These are phyloP conservation scores for Eufriesea mexicana DNA, from an alignment of 1,140 invertebrate genomes.

Conservation along the genomic window DNA sequence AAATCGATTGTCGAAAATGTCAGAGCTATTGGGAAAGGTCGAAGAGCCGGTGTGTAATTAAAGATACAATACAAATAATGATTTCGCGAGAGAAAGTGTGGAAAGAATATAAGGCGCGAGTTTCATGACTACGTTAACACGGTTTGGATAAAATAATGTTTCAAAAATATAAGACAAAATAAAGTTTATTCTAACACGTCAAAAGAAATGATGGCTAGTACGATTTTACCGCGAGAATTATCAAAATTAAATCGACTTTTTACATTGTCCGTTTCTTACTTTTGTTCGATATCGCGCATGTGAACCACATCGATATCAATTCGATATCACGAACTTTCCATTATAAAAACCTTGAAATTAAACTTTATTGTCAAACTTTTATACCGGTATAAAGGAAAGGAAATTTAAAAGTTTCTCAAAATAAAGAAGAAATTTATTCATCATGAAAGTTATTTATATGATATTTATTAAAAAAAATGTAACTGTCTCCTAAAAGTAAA, in stretches of 20 bases:
- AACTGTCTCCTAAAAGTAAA: no score
- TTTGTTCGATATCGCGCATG: background rate
- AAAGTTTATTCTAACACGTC: background rate
- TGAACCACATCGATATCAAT: background rate
- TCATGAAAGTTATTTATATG: background rate
- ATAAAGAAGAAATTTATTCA: background rate
- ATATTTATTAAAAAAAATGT: background rate
- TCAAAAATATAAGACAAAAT: background rate
- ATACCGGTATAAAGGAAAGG: background rate
- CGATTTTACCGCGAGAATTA: background rate
- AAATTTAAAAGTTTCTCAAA: background rate
- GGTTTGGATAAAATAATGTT: background rate
- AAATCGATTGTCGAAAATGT: slow-evolving; percentile 20
- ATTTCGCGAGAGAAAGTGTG: background rate
- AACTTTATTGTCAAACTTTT: background rate
- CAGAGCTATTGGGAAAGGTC: slow-evolving; percentile 19
- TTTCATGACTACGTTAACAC: background rate
- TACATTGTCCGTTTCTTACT: slow-evolving; percentile 8
- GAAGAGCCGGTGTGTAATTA: slow-evolving; percentile 41
- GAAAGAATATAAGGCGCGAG: background rate
- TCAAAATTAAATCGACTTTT: background rate
- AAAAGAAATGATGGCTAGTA: background rate
- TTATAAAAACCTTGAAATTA: background rate
- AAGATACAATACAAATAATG: background rate
- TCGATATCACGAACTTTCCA: background rate